Evolutionary conservation across 2,797 vertebrate genomes (phyloP).

Genomic region (Oryzias dopingdopingensis): DNA sequence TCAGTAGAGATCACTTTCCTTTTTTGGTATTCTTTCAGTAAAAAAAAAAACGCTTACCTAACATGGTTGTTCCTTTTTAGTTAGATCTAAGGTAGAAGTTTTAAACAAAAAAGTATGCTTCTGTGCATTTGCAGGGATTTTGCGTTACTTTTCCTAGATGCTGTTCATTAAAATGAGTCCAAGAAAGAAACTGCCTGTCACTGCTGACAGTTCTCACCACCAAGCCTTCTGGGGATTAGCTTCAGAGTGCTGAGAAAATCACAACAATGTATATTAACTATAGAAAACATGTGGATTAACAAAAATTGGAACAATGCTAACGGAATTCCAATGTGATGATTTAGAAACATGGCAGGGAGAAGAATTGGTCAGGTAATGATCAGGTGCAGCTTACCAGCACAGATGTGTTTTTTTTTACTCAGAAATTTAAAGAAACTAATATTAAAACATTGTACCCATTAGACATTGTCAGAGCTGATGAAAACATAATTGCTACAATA

Average conservation of each 20-base stretch:
- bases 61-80: conserved; percentile 14
- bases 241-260: conserved; percentile 43
- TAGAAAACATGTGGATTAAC: conserved; percentile 44
- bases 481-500: too few relatives aligned
- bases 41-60: conserved; percentile 15
- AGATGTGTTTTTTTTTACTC: not conserved
- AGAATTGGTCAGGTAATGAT: conserved; percentile 6
- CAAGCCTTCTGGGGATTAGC: conserved; percentile 46
- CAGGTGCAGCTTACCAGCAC: not conserved
- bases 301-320: not conserved
- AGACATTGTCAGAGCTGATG: too few relatives aligned
- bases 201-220: conserved; percentile 51
- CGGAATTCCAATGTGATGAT: conserved; percentile 13
- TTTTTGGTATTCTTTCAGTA: conserved; percentile 8
- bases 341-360: conserved; percentile 17
- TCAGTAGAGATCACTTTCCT: not conserved
- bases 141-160: conserved; percentile 26
- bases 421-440: too few relatives aligned
- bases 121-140: conserved; percentile 23
- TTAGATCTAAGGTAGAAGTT: conserved; percentile 17
- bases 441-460: too few relatives aligned
- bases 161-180: conserved; percentile 46
- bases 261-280: conserved; percentile 27
- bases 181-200: conserved; percentile 49
- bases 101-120: conserved; percentile 22